Conservation (phyloP, 2,888 invertebrate genomes). For the Drosophila kambysellisi region DNA sequence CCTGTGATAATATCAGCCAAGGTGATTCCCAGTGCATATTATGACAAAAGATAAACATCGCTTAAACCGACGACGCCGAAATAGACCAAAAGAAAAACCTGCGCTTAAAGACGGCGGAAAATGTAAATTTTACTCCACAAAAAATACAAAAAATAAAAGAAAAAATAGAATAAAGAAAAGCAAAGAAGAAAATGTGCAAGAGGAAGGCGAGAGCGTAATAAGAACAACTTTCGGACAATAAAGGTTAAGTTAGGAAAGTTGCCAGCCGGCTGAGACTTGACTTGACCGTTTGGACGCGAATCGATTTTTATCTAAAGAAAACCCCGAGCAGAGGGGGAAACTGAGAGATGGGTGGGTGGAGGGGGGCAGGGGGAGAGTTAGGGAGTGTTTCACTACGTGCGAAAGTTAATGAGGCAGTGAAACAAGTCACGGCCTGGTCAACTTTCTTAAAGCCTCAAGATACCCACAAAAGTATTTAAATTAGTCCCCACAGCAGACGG, state of each 20-base stretch:
- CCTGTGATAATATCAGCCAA: conserved; percentile 73
- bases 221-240: conserved; percentile 77
- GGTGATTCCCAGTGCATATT: conserved; percentile 82
- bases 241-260: conserved; percentile 81
- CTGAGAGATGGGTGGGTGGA: background rate
- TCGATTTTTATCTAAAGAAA: conserved; percentile 80
- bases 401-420: conserved; percentile 77
- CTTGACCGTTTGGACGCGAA: conserved; percentile 57
- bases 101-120: conserved; percentile 65
- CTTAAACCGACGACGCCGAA: conserved; percentile 53
- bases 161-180: conserved; percentile 27
- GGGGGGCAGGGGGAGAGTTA: background rate
- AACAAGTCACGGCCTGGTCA: conserved; percentile 70
- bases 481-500: conserved; percentile 43
- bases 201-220: conserved; percentile 53
- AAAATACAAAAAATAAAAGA: conserved; percentile 32
- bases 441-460: conserved; percentile 69
- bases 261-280: conserved; percentile 35
- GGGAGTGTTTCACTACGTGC: conserved; percentile 59
- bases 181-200: conserved; percentile 31
- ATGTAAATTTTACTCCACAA: conserved; percentile 67
- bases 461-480: conserved; percentile 62
- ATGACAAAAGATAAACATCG: conserved; percentile 81
- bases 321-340: background rate
- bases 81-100: conserved; percentile 27